A percentile compares a stretch with the other conserved stretches of the same genome.
Evolutionary conservation across 2,797 vertebrate genomes (phyloP).

Genomic region (Petrocephalus sullivani): DNA sequence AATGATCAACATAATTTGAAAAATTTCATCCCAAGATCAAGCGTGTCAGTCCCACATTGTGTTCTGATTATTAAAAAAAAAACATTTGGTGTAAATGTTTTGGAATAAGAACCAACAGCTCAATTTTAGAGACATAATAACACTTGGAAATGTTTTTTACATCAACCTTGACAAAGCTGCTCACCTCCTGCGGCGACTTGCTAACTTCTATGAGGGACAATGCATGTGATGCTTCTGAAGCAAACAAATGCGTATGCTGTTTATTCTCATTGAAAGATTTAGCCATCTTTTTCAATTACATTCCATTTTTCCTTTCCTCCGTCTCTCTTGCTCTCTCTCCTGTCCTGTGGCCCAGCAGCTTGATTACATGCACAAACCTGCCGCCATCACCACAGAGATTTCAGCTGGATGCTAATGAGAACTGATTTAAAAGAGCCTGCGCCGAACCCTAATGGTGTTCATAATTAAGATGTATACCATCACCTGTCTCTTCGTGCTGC

Average conservation of each 20-base stretch:
- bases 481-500: conserved; percentile 24
- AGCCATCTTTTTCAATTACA: not conserved
- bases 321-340: not conserved
- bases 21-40: not conserved
- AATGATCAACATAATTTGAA: not conserved
- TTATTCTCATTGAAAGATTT: not conserved
- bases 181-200: not conserved
- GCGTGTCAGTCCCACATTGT: not conserved
- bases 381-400: conserved; percentile 2
- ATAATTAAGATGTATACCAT: conserved; percentile 18
- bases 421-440: conserved; percentile 16
- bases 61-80: not conserved
- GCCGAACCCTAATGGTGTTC: conserved; percentile 15
- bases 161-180: not conserved
- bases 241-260: not conserved
- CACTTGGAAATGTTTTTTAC: not conserved
- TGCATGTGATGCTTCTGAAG: not conserved
- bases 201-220: not conserved
- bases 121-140: not conserved
- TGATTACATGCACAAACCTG: conserved; percentile 6
- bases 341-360: conserved; percentile 4
- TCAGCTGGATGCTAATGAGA: conserved; percentile 21
- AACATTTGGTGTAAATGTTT: not conserved
- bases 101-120: not conserved
- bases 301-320: not conserved